A percentile compares a stretch with the other conserved stretches of the same genome.
These are phyloP conservation scores for Pitangus sulphuratus DNA, from an alignment of 2,797 vertebrate species.

Conservation along the genomic window DNA sequence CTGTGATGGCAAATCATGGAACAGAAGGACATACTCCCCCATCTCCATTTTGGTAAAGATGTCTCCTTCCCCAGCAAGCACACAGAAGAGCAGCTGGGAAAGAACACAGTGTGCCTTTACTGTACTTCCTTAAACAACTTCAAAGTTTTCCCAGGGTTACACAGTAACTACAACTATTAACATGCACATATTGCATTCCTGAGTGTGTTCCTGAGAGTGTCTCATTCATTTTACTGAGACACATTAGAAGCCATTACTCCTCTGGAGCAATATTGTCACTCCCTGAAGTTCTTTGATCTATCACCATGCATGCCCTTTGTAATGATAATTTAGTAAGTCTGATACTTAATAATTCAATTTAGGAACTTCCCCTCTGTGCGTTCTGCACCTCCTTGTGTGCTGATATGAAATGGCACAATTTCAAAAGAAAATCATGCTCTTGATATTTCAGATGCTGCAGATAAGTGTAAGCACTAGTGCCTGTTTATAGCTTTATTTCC, in stretches of 20 bases:
- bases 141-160: neutral
- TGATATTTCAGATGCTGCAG: neutral
- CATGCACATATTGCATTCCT: neutral
- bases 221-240: neutral
- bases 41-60: neutral
- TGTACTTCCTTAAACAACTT: neutral
- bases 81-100: neutral
- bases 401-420: neutral
- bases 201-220: neutral
- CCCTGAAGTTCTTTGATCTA: slow-evolving; percentile 32
- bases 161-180: neutral
- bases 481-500: neutral
- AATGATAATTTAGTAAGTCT: slow-evolving; percentile 20
- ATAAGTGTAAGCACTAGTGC: neutral
- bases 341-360: slow-evolving; percentile 5
- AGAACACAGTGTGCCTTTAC: neutral
- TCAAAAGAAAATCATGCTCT: neutral
- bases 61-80: neutral
- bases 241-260: neutral
- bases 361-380: neutral
- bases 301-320: neutral
- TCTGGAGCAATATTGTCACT: neutral
- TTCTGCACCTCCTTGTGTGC: neutral
- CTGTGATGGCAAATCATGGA: accelerated
- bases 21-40: neutral